phyloP scores from a whole-genome alignment of 2,888 invertebrate species.

The Syrphus vitripennis region DNA sequence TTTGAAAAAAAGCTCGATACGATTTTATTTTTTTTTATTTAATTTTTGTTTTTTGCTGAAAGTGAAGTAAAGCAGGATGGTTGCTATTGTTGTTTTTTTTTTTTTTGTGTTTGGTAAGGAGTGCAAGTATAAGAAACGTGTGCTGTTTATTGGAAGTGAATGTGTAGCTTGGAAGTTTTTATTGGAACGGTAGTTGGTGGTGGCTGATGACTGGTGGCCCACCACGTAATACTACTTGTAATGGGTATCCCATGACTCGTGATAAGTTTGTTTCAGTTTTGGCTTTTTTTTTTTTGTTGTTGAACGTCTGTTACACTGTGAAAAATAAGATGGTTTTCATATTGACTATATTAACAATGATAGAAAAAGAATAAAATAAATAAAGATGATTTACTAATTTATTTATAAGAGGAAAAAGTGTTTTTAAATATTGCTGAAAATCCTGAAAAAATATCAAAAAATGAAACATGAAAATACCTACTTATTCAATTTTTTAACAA shows the following conservation, averaged over 20 bases:
- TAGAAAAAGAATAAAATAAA: no score
- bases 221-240: conserved; percentile 25
- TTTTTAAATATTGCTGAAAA: no score
- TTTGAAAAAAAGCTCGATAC: conserved; percentile 38
- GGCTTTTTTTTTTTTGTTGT: not conserved
- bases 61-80: conserved; percentile 49
- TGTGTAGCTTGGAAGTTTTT: conserved; percentile 43
- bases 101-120: not conserved
- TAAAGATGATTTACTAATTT: no score
- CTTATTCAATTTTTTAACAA: no score
- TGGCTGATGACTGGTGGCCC: not conserved
- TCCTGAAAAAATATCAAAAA: no score
- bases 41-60: conserved; percentile 49
- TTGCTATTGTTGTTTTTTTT: conserved; percentile 4
- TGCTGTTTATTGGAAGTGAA: conserved; percentile 56
- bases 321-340: not conserved
- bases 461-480: no score
- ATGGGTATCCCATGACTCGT: conserved; percentile 10
- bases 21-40: not conserved
- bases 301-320: not conserved
- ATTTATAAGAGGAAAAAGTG: no score
- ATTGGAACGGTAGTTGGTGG: not conserved
- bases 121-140: conserved; percentile 28
- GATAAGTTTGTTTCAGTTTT: conserved; percentile 14
- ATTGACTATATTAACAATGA: no score